phyloP scores from a whole-genome alignment of 2,888 invertebrate genomes.

The Nebria brevicollis region DNA sequence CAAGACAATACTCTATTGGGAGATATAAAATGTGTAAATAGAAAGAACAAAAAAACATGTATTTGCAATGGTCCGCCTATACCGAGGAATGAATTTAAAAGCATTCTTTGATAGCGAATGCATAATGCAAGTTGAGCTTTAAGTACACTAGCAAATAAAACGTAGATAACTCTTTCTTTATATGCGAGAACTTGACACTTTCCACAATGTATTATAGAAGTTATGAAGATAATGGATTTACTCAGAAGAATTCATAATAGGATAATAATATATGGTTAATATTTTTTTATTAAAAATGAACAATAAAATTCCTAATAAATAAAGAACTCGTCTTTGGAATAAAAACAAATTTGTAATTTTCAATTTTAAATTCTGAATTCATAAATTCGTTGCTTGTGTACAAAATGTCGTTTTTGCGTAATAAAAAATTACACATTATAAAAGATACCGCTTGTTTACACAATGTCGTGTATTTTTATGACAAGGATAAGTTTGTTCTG shows the following conservation, averaged over 20 bases:
- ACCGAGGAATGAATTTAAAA: conserved; percentile 19
- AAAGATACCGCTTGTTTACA: too few species aligned
- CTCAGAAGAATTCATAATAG: background rate
- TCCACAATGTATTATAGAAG: background rate
- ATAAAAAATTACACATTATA: too few species aligned
- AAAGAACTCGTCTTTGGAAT: too few species aligned
- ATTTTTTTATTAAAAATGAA: too few species aligned
- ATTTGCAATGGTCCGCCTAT: conserved; percentile 15
- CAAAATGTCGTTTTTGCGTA: too few species aligned
- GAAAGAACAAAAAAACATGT: conserved; percentile 32
- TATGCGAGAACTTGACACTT: background rate
- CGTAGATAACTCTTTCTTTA: too few species aligned
- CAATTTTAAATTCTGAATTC: too few species aligned
- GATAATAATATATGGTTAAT: background rate
- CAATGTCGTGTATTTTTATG: too few species aligned
- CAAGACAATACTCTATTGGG: conserved; percentile 13
- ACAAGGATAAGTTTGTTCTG: too few species aligned
- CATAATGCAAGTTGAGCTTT: background rate
- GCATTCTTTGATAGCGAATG: conserved; percentile 3
- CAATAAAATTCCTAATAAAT: too few species aligned
- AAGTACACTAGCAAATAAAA: background rate
- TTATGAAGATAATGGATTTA: background rate
- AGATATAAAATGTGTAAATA: conserved; percentile 6
- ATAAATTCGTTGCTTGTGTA: too few species aligned
- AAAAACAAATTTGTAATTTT: too few species aligned